Percentiles rank a stretch among this genome's conserved stretches.
These are phyloP conservation scores for Thysanoteuthis rhombus DNA, from an alignment of 2,888 invertebrate species.

Conservation along the genomic window DNA sequence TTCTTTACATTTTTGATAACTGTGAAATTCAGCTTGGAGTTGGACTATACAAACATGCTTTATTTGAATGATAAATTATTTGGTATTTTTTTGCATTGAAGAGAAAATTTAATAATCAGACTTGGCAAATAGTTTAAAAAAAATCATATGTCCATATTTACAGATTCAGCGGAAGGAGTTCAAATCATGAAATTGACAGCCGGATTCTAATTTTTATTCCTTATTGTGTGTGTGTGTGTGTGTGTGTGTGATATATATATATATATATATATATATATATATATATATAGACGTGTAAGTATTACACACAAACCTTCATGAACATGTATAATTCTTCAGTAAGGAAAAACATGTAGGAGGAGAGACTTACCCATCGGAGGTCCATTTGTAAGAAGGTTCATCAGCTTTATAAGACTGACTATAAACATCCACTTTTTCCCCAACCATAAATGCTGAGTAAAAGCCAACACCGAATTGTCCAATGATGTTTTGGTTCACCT, in stretches of 20 bases:
- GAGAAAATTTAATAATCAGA: neutral
- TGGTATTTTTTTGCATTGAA: neutral
- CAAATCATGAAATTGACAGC: neutral
- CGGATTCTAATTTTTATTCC: neutral
- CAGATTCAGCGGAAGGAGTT: no score
- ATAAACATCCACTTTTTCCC: conserved; percentile 91
- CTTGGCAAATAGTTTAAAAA: neutral
- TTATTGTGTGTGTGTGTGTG: no score
- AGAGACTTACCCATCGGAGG: conserved; percentile 83
- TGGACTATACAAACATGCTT: neutral
- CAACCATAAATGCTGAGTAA: conserved; percentile 97
- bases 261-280: no score
- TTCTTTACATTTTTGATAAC: neutral
- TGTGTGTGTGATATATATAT: no score
- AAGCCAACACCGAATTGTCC: conserved; percentile 98
- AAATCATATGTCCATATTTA: no score
- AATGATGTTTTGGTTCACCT: conserved; percentile 60
- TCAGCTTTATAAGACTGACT: conserved; percentile 78
- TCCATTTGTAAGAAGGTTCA: conserved; percentile 82
- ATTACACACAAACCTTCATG: no score
- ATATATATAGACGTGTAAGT: neutral
- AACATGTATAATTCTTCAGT: neutral
- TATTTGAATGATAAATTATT: neutral
- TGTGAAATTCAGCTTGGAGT: neutral
- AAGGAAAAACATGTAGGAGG: no score